phyloP scores from a whole-genome alignment of 2,888 invertebrate species.

The Apamea monoglypha region DNA sequence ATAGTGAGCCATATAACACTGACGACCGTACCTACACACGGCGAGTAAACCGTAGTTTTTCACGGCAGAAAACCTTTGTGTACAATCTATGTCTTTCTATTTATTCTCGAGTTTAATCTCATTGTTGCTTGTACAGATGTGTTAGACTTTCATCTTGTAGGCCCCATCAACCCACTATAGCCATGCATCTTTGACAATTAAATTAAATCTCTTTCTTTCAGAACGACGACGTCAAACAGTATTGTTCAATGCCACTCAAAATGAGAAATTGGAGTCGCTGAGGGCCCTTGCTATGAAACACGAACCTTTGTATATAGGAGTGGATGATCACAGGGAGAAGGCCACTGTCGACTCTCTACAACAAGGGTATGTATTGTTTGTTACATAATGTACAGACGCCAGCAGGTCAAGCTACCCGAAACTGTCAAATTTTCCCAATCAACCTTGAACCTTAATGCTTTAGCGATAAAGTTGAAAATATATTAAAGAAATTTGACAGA shows the following conservation, averaged over 20 bases:
- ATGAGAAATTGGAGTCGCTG: constrained; percentile 97
- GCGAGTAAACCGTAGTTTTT: too few relatives aligned
- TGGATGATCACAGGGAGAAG: constrained; percentile 96
- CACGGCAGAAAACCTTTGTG: too few relatives aligned
- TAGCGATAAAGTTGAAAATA: too few relatives aligned
- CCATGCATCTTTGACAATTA: neutral
- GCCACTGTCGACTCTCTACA: constrained; percentile 96
- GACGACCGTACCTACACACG: too few relatives aligned
- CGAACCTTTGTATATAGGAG: constrained; percentile 98
- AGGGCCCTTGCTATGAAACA: constrained; percentile 97
- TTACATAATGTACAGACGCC: neutral
- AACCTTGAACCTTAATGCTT: too few relatives aligned
- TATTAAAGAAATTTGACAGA: too few relatives aligned
- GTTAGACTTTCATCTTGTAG: neutral
- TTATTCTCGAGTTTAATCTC: neutral
- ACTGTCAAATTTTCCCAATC: too few relatives aligned
- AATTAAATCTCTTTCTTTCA: constrained; percentile 77
- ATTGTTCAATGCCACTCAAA: constrained; percentile 99
- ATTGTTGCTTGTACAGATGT: neutral
- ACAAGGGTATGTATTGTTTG: constrained; percentile 90
- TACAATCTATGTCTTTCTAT: neutral
- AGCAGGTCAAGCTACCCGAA: too few relatives aligned
- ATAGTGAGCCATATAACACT: too few relatives aligned
- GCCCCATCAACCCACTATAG: too few relatives aligned
- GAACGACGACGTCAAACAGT: constrained; percentile 98